A percentile compares a stretch with the other conserved stretches of the same genome.
These are phyloP conservation scores for Macaca nemestrina DNA, from an alignment of 2,113 vertebrate species.

Conservation along the genomic window DNA sequence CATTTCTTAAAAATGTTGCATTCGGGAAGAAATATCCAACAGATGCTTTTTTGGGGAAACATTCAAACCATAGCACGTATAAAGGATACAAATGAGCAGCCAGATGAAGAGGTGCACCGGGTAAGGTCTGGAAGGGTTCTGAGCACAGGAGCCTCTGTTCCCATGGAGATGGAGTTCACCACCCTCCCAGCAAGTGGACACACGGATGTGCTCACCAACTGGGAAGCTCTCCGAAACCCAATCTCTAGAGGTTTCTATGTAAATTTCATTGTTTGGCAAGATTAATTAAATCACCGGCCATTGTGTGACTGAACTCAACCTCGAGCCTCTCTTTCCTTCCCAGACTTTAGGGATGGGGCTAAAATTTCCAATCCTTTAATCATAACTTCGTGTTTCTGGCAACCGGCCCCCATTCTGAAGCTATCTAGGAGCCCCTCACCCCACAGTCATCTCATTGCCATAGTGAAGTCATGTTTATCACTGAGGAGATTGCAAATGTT, in stretches of 20 bases:
- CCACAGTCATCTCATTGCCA: not conserved
- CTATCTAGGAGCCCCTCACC: not conserved
- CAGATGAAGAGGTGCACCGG: not conserved
- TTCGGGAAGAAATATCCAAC: not conserved
- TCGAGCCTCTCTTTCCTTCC: not conserved
- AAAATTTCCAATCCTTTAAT: not conserved
- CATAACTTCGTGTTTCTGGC: not conserved
- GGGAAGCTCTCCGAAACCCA: not conserved
- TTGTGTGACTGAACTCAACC: not conserved
- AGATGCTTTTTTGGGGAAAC: not conserved
- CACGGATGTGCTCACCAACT: rapidly evolving
- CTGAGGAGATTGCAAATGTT: not conserved
- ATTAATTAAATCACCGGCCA: not conserved
- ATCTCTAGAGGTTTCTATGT: not conserved
- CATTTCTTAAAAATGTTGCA: no score
- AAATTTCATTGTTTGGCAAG: not conserved
- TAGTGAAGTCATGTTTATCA: rapidly evolving
- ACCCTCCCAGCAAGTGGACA: not conserved
- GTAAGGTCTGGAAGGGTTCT: not conserved
- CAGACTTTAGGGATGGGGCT: not conserved
- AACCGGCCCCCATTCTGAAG: not conserved
- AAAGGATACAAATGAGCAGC: not conserved
- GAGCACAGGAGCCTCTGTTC: not conserved
- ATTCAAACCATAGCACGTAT: not conserved
- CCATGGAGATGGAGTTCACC: not conserved